Percentiles rank a stretch among this genome's conserved stretches.
These are phyloP conservation scores for Trialeurodes vaporariorum DNA, from an alignment of 1,140 invertebrate species.

Conservation along the genomic window DNA sequence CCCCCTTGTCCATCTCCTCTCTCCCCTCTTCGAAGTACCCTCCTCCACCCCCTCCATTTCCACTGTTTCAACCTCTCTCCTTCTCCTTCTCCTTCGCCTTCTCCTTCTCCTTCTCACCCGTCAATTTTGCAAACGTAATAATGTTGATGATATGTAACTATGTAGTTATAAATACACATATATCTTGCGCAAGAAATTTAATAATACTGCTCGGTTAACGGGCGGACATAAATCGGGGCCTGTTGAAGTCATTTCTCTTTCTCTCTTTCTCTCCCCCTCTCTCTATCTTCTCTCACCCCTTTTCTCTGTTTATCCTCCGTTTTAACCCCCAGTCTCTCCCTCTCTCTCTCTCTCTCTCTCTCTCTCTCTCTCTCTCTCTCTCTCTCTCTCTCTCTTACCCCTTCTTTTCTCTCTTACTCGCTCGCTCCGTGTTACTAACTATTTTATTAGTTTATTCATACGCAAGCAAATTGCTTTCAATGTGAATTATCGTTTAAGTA, in stretches of 20 bases:
- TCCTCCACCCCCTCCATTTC: neutral
- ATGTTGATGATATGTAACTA: conserved; percentile 1
- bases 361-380: neutral
- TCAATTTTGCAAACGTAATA: conserved; percentile 1
- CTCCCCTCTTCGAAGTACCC: too few relatives aligned
- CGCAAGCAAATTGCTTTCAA: neutral
- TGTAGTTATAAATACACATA: conserved; percentile 1
- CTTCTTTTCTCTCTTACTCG: neutral
- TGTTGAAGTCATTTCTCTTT: neutral
- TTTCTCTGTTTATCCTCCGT: too few relatives aligned
- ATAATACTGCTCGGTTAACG: neutral
- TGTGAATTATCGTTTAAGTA: neutral
- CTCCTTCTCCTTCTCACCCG: neutral
- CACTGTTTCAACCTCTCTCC: neutral
- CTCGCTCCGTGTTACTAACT: neutral
- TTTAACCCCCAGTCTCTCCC: too few relatives aligned
- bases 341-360: neutral
- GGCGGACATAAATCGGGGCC: neutral
- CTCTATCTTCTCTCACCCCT: neutral
- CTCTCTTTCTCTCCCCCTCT: neutral
- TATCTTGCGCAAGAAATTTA: neutral
- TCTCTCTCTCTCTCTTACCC: neutral
- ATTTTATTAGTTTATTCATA: conserved; percentile 1
- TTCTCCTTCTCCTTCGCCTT: too few relatives aligned
- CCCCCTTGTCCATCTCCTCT: too few relatives aligned